These are phyloP conservation scores for Thunnus maccoyii DNA, from an alignment of 2,113 vertebrate genomes.

Conservation along the genomic window DNA sequence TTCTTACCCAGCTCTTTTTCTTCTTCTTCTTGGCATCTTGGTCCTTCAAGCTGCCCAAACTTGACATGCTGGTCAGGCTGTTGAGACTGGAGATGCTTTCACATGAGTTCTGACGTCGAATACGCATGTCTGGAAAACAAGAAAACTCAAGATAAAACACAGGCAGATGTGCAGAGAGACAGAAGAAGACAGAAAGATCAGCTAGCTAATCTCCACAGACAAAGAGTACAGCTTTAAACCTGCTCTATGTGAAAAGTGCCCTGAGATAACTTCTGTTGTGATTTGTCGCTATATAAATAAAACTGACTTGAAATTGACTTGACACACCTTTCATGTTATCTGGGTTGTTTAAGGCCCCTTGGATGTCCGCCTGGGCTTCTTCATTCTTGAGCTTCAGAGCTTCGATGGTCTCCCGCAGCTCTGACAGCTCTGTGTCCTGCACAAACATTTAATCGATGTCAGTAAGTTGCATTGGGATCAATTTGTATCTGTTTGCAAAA, in stretches of 20 bases:
- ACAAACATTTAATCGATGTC: conserved; percentile 15
- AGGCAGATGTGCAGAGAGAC: neutral
- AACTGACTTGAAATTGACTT: too few relatives aligned
- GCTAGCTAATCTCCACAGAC: neutral
- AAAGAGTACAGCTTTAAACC: too few relatives aligned
- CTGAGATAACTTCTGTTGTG: too few relatives aligned
- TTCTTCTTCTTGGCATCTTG: conserved; percentile 96
- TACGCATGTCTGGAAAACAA: conserved; percentile 86
- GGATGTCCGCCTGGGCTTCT: conserved; percentile 95
- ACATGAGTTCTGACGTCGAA: conserved; percentile 95
- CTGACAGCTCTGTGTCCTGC: conserved; percentile 91
- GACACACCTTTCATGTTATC: conserved; percentile 89
- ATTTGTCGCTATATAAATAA: too few relatives aligned
- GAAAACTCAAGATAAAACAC: neutral
- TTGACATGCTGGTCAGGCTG: conserved; percentile 96
- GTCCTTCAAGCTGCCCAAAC: conserved; percentile 93
- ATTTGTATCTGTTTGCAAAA: neutral
- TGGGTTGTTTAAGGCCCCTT: conserved; percentile 90
- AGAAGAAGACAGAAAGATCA: neutral
- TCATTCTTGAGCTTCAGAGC: conserved; percentile 91
- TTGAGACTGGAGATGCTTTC: conserved; percentile 98
- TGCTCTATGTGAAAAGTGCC: too few relatives aligned
- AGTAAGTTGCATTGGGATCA: neutral
- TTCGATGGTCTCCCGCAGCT: conserved; percentile 94
- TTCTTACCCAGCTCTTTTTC: conserved; percentile 96